These are phyloP conservation scores for Odontesthes bonariensis DNA, from an alignment of 2,113 vertebrate species.

Conservation along the genomic window DNA sequence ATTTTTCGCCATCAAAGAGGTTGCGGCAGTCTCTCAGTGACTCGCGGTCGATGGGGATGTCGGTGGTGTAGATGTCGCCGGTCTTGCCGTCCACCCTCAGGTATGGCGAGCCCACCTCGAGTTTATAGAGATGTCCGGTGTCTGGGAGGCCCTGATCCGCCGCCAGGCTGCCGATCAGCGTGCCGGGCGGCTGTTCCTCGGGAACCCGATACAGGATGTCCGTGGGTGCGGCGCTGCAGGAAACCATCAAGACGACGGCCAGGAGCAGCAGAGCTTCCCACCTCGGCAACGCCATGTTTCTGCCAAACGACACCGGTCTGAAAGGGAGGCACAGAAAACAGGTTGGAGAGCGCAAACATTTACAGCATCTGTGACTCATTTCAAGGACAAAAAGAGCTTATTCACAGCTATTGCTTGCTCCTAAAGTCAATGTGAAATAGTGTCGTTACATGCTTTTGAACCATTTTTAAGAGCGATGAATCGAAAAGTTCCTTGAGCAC, in stretches of 20 bases:
- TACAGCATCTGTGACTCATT: too few species aligned
- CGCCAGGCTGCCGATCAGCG: slow-evolving; percentile 92
- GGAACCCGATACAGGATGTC: slow-evolving; percentile 87
- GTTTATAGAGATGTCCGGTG: slow-evolving; percentile 94
- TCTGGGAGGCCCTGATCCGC: slow-evolving; percentile 92
- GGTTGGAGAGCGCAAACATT: neutral
- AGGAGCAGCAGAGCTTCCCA: slow-evolving; percentile 47
- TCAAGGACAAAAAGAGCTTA: too few species aligned
- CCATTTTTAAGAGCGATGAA: too few species aligned
- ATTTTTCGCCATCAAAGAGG: slow-evolving; percentile 87
- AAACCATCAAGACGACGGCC: slow-evolving; percentile 50
- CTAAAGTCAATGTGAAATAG: too few species aligned
- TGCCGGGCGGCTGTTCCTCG: slow-evolving; percentile 96
- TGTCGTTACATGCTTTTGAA: too few species aligned
- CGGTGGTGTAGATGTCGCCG: slow-evolving; percentile 96
- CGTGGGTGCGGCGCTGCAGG: slow-evolving; percentile 43
- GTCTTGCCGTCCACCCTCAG: slow-evolving; percentile 96
- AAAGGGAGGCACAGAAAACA: slow-evolving; percentile 32
- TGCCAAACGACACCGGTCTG: slow-evolving; percentile 51
- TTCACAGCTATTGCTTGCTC: too few species aligned
- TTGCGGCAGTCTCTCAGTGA: slow-evolving; percentile 91
- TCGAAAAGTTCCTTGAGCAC: too few species aligned
- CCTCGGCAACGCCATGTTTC: slow-evolving; percentile 69
- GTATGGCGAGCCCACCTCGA: slow-evolving; percentile 93
- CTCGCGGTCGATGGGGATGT: slow-evolving; percentile 94